These are phyloP conservation scores for Drosophila pandora DNA, from an alignment of 1,140 invertebrate genomes.

Conservation along the genomic window DNA sequence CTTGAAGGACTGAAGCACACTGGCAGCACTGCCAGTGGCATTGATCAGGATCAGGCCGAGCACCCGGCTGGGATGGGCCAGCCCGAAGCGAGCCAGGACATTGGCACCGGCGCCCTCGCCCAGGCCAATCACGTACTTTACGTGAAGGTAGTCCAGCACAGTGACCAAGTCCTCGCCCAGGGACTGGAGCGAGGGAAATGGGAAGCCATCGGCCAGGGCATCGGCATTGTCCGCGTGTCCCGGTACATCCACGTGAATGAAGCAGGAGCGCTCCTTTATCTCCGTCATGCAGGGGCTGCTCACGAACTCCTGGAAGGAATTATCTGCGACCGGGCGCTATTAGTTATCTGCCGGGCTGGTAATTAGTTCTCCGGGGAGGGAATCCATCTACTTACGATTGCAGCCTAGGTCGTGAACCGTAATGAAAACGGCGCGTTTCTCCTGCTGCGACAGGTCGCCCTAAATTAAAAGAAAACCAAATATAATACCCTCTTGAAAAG, in stretches of 20 bases:
- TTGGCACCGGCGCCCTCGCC: conserved; percentile 96
- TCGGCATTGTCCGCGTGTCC: conserved; percentile 94
- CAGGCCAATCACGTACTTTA: conserved; percentile 91
- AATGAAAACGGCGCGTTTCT: conserved; percentile 92
- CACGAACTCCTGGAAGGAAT: conserved; percentile 90
- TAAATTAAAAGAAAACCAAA: conserved; percentile 73
- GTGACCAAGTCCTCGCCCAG: conserved; percentile 93
- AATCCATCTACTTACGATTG: conserved; percentile 90
- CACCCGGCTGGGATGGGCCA: conserved; percentile 90
- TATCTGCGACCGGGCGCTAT: conserved; percentile 85
- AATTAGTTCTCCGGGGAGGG: conserved; percentile 16
- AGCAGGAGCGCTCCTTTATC: conserved; percentile 93
- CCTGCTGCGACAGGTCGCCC: conserved; percentile 91
- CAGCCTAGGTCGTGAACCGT: conserved; percentile 96
- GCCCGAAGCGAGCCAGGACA: conserved; percentile 92
- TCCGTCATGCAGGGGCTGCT: conserved; percentile 92
- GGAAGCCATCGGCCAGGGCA: conserved; percentile 88
- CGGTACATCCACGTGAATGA: conserved; percentile 94
- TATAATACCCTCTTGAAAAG: background rate
- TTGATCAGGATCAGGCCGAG: conserved; percentile 93
- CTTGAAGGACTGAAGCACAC: conserved; percentile 94
- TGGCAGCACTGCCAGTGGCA: conserved; percentile 93
- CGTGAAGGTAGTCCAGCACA: conserved; percentile 91
- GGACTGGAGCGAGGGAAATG: conserved; percentile 92
- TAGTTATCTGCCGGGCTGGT: conserved; percentile 11